These are phyloP conservation scores for Rhagium mordax DNA, from an alignment of 2,888 invertebrate genomes.

Conservation along the genomic window DNA sequence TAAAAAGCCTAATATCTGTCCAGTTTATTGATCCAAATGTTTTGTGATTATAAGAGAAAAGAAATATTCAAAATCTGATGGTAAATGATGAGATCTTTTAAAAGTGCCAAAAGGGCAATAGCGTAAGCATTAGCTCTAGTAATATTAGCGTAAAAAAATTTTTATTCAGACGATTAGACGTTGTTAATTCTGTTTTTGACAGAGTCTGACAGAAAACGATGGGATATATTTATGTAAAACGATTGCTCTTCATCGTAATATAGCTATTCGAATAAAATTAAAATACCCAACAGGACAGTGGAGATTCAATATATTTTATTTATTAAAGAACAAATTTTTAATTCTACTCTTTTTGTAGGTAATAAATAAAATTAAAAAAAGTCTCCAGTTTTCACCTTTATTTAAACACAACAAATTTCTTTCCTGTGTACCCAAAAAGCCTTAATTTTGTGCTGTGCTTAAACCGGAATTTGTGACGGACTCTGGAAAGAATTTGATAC, in stretches of 20 bases:
- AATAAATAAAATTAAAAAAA: neutral
- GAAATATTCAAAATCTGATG: constrained; percentile 47
- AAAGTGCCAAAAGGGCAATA: constrained; percentile 64
- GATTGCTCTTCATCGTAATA: neutral
- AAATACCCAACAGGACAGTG: neutral
- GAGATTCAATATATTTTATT: neutral
- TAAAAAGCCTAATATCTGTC: constrained; percentile 28
- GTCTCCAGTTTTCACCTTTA: neutral
- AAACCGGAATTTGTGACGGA: constrained; percentile 5
- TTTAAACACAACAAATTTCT: neutral
- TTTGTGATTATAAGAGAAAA: constrained; percentile 46
- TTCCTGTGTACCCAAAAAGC: neutral
- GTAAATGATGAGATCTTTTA: constrained; percentile 44
- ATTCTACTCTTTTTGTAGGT: neutral
- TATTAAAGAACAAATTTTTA: neutral
- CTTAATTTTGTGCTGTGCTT: neutral
- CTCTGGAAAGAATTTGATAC: constrained; percentile 4
- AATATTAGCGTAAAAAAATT: constrained; percentile 42
- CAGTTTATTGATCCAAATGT: constrained; percentile 40
- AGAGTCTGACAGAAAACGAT: constrained; percentile 13
- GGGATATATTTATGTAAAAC: neutral
- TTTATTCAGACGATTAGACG: constrained; percentile 27
- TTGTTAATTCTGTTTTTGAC: neutral
- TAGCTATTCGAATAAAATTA: neutral
- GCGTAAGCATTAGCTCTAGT: constrained; percentile 62